Conservation (phyloP, 2,113 vertebrate species). For the Crotalus viridis region DNA sequence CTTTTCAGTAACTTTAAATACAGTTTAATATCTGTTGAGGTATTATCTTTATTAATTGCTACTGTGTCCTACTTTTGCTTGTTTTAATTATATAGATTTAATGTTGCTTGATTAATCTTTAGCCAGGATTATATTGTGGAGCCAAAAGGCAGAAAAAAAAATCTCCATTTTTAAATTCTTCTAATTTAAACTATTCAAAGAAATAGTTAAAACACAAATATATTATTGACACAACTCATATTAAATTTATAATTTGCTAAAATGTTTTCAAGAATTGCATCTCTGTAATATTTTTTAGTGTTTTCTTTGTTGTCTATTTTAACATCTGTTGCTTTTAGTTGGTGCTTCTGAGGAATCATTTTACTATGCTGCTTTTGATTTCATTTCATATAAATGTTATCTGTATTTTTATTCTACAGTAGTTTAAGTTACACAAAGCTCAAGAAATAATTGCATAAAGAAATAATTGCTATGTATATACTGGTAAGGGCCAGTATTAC, state of each 20-base stretch:
- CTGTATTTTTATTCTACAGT: not conserved
- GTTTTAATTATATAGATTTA: not conserved
- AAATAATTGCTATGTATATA: not conserved
- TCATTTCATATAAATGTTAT: not conserved
- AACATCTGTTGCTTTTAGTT: not conserved
- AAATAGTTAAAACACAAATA: not conserved
- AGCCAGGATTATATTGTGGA: not conserved
- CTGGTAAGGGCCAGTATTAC: not conserved
- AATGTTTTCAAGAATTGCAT: not conserved
- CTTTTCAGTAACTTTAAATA: not conserved
- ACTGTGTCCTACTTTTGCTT: not conserved
- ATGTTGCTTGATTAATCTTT: not conserved
- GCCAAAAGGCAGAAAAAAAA: not conserved
- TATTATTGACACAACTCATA: not conserved
- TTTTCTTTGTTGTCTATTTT: not conserved
- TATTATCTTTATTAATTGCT: not conserved
- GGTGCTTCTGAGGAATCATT: not conserved
- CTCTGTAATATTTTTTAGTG: not conserved
- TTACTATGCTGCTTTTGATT: not conserved
- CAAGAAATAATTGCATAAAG: not conserved
- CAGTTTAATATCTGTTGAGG: not conserved
- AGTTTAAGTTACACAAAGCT: not conserved
- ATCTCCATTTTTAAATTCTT: not conserved
- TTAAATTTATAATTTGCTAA: not conserved
- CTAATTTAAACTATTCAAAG: not conserved